Evolutionary conservation across 2,888 invertebrate genomes (phyloP), one percentile per base, ranked within the genome.

Genomic region (Orthosia cruda): DNA sequence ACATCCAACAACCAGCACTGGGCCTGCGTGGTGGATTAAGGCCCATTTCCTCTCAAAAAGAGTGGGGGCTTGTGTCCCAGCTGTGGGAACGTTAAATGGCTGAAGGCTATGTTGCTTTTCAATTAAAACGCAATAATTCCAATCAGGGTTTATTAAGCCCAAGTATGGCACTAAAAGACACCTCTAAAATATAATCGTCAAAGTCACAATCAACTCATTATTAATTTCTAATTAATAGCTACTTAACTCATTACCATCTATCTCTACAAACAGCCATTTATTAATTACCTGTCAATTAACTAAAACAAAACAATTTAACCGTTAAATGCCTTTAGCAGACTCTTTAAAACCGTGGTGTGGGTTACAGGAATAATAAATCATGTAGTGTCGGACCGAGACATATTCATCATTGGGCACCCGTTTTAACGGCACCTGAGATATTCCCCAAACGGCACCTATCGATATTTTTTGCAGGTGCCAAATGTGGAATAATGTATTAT

Each of bases 331-430:
- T 67, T 57, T 18, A 61, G 23, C 62, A 61, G 50, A 67, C 64
- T 58, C 54, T n/a, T n/a, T 23, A 49, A 61, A 64, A 15, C 65
- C 64, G 16, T 58, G 40, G 40, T 40, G 40, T 52, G 49, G 65
- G 49, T 59, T 23, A 47, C 55, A 55, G 59, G 58, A 74, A 82
- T 52, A 71, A 83, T 79, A 59, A 81, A 80, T 40, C 40, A 40
- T 40, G 7, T 40, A 40, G 0, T 32, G 7, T 32, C 32, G 32
- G 40, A 40, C 40, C 40, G 40, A 40, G 40, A 40, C 40, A 1
- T 40, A 9, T 40, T 40, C 40, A 40, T 9, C 9, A 40, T 40
- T 40, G 40, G 40, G 9, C 40, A 40, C 40, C 40, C 40, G 40
- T 40, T 9, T 40, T 40, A 9, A 40, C 40, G 9, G 40, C 40